Evolutionary conservation across 2,113 vertebrate species (phyloP).

Genomic region (Potamarius usumacintae): DNA sequence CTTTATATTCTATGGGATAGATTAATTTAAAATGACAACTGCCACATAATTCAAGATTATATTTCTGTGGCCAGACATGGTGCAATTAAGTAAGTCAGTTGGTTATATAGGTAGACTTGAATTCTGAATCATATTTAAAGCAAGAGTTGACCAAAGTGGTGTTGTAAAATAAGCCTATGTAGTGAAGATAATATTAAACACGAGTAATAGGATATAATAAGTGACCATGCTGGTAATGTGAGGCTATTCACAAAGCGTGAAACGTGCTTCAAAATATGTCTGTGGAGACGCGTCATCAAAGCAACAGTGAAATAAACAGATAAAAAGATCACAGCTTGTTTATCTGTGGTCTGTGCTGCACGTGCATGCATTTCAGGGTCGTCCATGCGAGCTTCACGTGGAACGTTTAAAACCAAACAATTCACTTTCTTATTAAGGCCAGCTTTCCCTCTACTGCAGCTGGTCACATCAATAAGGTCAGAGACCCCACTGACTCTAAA

Average conservation of each 20-base stretch:
- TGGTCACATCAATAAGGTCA: too few species aligned
- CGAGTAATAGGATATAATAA: neutral
- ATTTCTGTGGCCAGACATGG: neutral
- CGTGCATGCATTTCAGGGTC: conserved; percentile 30
- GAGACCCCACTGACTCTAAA: too few species aligned
- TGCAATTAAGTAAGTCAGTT: neutral
- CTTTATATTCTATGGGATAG: neutral
- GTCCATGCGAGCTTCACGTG: neutral
- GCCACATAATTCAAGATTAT: neutral
- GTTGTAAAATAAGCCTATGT: neutral
- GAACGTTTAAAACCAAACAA: neutral
- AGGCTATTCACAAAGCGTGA: conserved; percentile 13
- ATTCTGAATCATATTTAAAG: too few species aligned
- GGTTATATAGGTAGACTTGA: neutral
- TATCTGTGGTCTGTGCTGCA: conserved; percentile 50
- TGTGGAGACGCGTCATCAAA: conserved; percentile 66
- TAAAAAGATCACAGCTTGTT: conserved; percentile 59
- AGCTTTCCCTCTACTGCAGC: too few species aligned
- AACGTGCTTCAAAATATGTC: conserved; percentile 47
- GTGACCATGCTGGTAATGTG: neutral
- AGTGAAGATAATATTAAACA: neutral
- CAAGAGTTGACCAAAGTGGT: too few species aligned
- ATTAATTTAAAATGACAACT: neutral
- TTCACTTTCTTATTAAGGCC: neutral
- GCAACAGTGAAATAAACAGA: conserved; percentile 59